A percentile compares a stretch with the other conserved stretches of the same genome.
phyloP scores from a whole-genome alignment of 2,797 vertebrate species.

The Chlorospingus flavigularis region DNA sequence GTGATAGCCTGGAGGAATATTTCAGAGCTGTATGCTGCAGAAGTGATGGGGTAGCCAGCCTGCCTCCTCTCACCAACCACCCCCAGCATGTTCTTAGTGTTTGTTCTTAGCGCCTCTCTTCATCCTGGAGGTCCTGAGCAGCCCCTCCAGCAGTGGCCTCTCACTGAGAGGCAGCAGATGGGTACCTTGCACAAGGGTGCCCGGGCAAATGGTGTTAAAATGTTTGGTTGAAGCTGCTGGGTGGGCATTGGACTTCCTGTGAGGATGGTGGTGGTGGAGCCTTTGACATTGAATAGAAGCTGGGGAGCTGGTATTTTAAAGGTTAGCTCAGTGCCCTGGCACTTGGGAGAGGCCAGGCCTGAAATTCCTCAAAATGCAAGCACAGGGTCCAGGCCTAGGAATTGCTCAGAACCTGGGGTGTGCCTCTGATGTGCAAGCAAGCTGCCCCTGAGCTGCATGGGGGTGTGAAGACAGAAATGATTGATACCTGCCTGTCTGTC shows the following conservation, averaged over 20 bases:
- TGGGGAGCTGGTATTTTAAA: not conserved
- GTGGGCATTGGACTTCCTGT: not conserved
- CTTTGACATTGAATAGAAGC: not conserved
- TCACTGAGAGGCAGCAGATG: not conserved
- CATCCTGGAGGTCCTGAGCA: not conserved
- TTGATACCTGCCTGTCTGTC: constrained; percentile 8
- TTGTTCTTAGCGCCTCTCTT: not conserved
- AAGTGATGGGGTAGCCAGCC: not conserved
- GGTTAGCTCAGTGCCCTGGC: not conserved
- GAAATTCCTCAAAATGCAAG: not conserved
- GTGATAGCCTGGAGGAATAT: not conserved
- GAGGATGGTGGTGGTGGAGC: not conserved
- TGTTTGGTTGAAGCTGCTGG: not conserved
- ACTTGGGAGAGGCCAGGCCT: not conserved
- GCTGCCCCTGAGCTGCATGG: not conserved
- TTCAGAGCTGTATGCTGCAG: not conserved
- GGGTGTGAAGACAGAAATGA: not conserved
- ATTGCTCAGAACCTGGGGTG: not conserved
- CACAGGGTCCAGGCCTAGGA: fast-evolving
- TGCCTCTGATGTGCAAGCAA: not conserved
- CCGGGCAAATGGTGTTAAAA: fast-evolving
- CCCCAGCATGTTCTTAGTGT: not conserved
- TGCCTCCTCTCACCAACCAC: not conserved
- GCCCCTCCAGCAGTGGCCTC: not conserved
- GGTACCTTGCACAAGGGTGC: not conserved